phyloP scores from a whole-genome alignment of 2,888 invertebrate genomes.

The Euplexia lucipara region DNA sequence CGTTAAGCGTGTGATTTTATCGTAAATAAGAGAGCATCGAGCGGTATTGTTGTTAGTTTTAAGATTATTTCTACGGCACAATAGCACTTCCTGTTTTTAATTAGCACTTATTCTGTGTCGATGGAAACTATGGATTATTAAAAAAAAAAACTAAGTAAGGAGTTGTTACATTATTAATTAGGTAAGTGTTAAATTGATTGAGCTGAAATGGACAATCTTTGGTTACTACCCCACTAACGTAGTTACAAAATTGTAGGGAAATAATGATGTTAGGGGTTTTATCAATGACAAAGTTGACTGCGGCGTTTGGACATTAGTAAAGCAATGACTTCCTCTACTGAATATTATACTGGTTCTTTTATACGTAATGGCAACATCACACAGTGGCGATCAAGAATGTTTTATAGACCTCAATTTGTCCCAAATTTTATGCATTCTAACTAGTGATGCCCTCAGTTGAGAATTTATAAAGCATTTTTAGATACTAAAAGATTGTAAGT shows the following conservation, averaged over 20 bases:
- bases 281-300: conserved; percentile 91
- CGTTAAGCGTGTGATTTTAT: conserved; percentile 91
- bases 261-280: conserved; percentile 90
- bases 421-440: conserved; percentile 71
- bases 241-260: conserved; percentile 89
- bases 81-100: conserved; percentile 91
- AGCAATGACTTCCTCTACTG: conserved; percentile 74
- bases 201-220: conserved; percentile 90
- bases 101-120: conserved; percentile 91
- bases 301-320: conserved; percentile 80
- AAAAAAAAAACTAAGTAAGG: conserved; percentile 87
- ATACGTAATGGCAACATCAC: conserved; percentile 77
- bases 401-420: conserved; percentile 82
- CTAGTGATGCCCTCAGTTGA: conserved; percentile 73
- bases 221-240: conserved; percentile 89
- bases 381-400: conserved; percentile 80
- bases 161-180: conserved; percentile 91
- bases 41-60: conserved; percentile 91
- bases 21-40: conserved; percentile 90
- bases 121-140: conserved; percentile 89
- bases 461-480: conserved; percentile 86
- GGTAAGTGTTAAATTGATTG: conserved; percentile 91
- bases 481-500: conserved; percentile 63
- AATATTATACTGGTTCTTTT: conserved; percentile 73
- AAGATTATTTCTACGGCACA: conserved; percentile 90